Base-by-base conservation (phyloP, 2,888 invertebrate genomes). In the Pterostichus madidus region DNA sequence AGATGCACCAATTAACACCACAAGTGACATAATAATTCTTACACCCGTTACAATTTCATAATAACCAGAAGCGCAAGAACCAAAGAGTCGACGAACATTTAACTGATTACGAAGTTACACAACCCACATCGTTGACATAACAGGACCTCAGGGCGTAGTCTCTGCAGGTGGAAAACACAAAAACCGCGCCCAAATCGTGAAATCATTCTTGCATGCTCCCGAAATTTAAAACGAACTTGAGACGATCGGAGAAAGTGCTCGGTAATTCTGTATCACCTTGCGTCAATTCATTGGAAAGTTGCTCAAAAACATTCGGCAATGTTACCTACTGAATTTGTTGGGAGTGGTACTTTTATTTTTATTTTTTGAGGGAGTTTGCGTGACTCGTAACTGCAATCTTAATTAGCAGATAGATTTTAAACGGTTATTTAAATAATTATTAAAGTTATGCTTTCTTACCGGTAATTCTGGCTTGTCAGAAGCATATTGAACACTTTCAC, bases 221-320 rank as follows among this genome's bases (percentile, higher is more conserved):
- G 11, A 64, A 64, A 64, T 49, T 2, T 46, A 44, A 11, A 61
- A 13, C 24, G 64, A 49, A 64, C 59, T 64, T 61, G 56, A 39
- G 49, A 35, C 13, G 52, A 39, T 39, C 39, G 49, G 77, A 80
- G 80, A 80, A 80, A 80, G 80, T 80, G 68, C 8, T 32, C 24
- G 24, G 24, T 24, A 24, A 39, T 68, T 46, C 24, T 13, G 35
- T 24, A 24, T 49, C 75, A 49, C 46, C 31, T 31, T 44, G 71
- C 75, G 52, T 75, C 75, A 75, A 49, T 75, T 79, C 46, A 79
- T 61, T 79, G 49, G 80, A 68, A 68, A 80, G 80, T 68, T 68
- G 61, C 59, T 24, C 46, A 11, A 49, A 24, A 56, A 68, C 49
- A 46, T 61, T 79, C 78, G 78, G 79, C 79, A 49, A 78, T 39